A percentile compares a stretch with the other conserved stretches of the same genome.
These are phyloP conservation scores for Drosophila cognata DNA, from an alignment of 2,888 invertebrate genomes.

Conservation along the genomic window DNA sequence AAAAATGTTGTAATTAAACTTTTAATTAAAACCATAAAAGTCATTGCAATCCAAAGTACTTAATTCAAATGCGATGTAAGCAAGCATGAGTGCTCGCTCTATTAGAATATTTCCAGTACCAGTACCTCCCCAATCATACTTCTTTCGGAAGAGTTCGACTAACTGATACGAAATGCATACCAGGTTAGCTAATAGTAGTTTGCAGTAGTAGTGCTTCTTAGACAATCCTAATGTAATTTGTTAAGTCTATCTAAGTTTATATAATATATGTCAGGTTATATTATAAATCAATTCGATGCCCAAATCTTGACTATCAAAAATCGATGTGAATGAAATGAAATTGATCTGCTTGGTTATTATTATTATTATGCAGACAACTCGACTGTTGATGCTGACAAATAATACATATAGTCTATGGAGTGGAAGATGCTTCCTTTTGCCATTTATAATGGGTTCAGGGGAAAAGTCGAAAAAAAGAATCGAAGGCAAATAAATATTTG, in stretches of 20 bases:
- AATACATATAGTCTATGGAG: background rate
- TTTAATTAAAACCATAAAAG: conserved; percentile 74
- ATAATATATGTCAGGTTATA: background rate
- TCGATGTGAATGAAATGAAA: background rate
- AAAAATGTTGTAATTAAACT: conserved; percentile 66
- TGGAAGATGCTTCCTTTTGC: background rate
- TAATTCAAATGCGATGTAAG: background rate
- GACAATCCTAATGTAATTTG: background rate
- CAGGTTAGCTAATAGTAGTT: background rate
- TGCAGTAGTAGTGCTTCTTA: background rate
- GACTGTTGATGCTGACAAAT: background rate
- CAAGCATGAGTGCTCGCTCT: background rate
- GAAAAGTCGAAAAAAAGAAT: background rate
- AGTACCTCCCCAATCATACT: background rate
- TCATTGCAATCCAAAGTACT: conserved; percentile 45
- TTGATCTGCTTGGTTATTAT: background rate
- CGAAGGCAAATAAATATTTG: background rate
- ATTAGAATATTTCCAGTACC: background rate
- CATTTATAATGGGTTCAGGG: background rate
- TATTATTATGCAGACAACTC: background rate
- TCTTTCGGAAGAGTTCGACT: background rate
- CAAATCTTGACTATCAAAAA: background rate
- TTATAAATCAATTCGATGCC: background rate
- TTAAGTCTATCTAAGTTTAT: background rate
- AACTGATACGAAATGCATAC: background rate